Conservation (phyloP, 1,140 invertebrate species). For the Spodoptera frugiperda region DNA sequence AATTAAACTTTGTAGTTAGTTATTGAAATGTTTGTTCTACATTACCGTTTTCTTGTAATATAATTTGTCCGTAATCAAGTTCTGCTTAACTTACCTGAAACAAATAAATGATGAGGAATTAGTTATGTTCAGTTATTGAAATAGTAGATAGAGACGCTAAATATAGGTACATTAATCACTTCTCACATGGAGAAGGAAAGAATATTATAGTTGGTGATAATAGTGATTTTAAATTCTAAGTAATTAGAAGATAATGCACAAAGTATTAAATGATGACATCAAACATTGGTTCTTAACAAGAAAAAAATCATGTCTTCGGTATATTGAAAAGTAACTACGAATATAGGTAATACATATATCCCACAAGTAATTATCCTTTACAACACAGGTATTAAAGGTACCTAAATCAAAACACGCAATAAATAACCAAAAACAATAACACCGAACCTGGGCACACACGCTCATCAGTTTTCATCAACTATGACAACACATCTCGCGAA, state of each 20-base stretch:
- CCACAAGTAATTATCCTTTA: too few species aligned
- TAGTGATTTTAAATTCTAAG: too few species aligned
- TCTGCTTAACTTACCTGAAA: constrained; percentile 30
- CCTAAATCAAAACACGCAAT: background rate
- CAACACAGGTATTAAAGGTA: too few species aligned
- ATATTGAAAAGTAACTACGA: too few species aligned
- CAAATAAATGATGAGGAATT: background rate
- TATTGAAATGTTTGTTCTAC: background rate
- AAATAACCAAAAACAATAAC: too few species aligned
- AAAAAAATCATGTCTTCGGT: too few species aligned
- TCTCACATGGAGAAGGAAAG: background rate
- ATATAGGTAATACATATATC: too few species aligned
- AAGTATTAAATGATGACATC: too few species aligned
- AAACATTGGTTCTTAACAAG: too few species aligned
- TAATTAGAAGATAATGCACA: too few species aligned
- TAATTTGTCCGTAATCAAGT: background rate
- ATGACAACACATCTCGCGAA: constrained; percentile 8
- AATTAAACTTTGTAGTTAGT: background rate
- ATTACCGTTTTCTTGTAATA: background rate
- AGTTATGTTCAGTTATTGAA: background rate
- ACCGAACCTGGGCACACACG: background rate
- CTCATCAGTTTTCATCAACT: constrained; percentile 17
- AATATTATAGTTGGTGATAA: too few species aligned
- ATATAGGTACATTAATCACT: background rate
- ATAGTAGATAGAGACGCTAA: too few species aligned